Base-by-base conservation (phyloP, 2,113 vertebrate species). In the Osmerus eperlanus region DNA sequence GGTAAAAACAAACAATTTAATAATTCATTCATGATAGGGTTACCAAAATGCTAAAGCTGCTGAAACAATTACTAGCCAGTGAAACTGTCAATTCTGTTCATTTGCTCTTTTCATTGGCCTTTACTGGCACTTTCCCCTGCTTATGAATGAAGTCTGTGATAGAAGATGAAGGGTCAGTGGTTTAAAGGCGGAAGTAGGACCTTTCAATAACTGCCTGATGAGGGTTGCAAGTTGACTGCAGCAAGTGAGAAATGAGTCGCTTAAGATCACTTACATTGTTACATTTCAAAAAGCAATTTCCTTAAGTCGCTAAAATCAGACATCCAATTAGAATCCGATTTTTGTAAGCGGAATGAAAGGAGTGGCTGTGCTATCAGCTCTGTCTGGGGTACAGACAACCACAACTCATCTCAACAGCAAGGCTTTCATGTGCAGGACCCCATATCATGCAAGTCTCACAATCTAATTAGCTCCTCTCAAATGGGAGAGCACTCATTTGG, bases 381-480 rank as follows among this genome's bases (percentile, higher is more conserved):
- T 79, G 89, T 87, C 85, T 90, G 83, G 80, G 77, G 78, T 77
- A 74, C 75, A 59, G 81, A 85, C 70, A 77, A 84, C 76, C 81
- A 72, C 80, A 75, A 79, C 84, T 83, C 87, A 84, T 87, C 86
- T 83, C 71, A 58, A 67, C 75, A 78, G 80, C 75, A 15, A 77
- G 70, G 78, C 89, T 88, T 91, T 91, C 84, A 88, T 87, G 86
- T 85, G 73, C 55, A 76, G 78, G 81, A 83, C 83, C 81, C 81
- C 79, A 75, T 88, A 91, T 89, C 84, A 87, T 68, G 77, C 86
- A 83, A 85, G 84, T 86, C 85, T 83, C 88, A 85, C 87, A 87
- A 88, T 90, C 87, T 89, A 88, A 92, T 92, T 90, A 92, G 85
- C 84, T 86, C 76, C 70, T 74, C 84, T 89, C 84, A 11, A 85